A percentile compares a stretch with the other conserved stretches of the same genome.
Conservation (phyloP, 2,113 vertebrate species). For the Alligator sinensis region DNA sequence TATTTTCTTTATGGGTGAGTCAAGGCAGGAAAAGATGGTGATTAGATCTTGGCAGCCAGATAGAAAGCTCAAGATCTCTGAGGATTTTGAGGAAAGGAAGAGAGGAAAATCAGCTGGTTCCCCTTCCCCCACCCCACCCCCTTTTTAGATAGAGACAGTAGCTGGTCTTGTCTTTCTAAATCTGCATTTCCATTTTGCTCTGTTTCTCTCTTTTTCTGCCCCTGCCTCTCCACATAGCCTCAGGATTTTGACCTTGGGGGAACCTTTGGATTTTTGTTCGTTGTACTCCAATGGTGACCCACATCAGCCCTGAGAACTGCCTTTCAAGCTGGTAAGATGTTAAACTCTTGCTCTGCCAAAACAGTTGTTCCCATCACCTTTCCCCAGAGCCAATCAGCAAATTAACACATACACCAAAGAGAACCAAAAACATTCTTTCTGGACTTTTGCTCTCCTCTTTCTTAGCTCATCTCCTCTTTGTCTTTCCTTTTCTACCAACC, state of each 20-base stretch:
- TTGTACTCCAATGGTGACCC: neutral
- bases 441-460: neutral
- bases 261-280: neutral
- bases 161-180: neutral
- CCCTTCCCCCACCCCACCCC: too few species aligned
- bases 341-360: neutral
- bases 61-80: neutral
- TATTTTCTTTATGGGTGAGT: neutral
- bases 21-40: neutral
- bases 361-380: neutral
- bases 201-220: neutral
- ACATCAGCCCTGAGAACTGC: neutral
- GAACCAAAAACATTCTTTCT: neutral
- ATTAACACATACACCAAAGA: neutral
- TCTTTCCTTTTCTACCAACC: neutral
- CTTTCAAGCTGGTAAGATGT: neutral
- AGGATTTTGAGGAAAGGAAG: neutral
- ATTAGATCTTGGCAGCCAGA: neutral
- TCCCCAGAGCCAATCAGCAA: neutral
- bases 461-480: neutral
- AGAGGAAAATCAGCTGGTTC: neutral
- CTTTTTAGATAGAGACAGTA: neutral
- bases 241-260: neutral
- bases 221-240: rapidly evolving
- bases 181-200: neutral